Evolutionary conservation across 2,888 invertebrate genomes (phyloP).

Genomic region (Orgyia antiqua): DNA sequence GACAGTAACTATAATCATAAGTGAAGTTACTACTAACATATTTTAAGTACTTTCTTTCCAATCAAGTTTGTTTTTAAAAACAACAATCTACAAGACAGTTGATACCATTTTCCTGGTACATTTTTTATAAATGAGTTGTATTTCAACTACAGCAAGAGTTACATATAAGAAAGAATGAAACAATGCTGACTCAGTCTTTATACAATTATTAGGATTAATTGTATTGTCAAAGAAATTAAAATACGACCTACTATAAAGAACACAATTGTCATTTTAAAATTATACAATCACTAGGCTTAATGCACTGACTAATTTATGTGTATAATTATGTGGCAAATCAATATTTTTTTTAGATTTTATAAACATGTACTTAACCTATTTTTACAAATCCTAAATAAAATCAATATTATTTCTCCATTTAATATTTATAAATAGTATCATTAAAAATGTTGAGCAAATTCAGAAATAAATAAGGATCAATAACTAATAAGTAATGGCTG

Average conservation of each 20-base stretch:
- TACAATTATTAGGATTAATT: slow-evolving; percentile 27
- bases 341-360: slow-evolving; percentile 22
- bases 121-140: too few species aligned
- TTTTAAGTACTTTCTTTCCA: too few species aligned
- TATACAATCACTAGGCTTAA: slow-evolving; percentile 18
- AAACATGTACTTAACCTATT: slow-evolving; percentile 27
- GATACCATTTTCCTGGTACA: too few species aligned
- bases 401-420: slow-evolving; percentile 29
- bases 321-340: too few species aligned
- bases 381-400: slow-evolving; percentile 37
- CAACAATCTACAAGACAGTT: too few species aligned
- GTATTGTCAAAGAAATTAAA: slow-evolving; percentile 14
- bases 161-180: too few species aligned
- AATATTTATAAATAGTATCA: slow-evolving; percentile 28
- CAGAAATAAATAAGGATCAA: slow-evolving; percentile 31
- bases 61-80: too few species aligned
- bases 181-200: slow-evolving; percentile 29
- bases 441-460: slow-evolving; percentile 56
- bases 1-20: too few species aligned
- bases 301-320: slow-evolving; percentile 24
- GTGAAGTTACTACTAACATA: too few species aligned
- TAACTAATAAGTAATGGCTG: slow-evolving; percentile 24
- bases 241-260: slow-evolving; percentile 7
- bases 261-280: slow-evolving; percentile 10
- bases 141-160: too few species aligned